Conservation (phyloP, 2,797 vertebrate genomes). For the Semotilus atromaculatus region DNA sequence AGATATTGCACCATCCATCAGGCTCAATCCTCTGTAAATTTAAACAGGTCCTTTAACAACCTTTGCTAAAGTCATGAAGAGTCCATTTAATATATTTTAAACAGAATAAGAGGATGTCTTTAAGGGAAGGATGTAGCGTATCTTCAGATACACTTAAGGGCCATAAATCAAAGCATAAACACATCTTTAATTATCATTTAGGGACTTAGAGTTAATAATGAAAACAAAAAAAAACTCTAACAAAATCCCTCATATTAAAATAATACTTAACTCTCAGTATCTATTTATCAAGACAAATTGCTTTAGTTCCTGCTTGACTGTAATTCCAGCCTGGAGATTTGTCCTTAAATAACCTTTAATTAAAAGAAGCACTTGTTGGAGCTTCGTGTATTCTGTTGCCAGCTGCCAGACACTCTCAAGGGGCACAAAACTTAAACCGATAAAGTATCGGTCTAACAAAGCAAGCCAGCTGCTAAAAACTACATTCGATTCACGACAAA, state of each 20-base stretch:
- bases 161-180: neutral
- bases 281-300: slow-evolving; percentile 30
- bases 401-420: slow-evolving; percentile 20
- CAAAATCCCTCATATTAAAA: slow-evolving; percentile 15
- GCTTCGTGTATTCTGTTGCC: slow-evolving; percentile 7
- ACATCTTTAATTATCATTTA: neutral
- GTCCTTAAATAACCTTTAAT: slow-evolving; percentile 25
- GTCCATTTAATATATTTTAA: neutral
- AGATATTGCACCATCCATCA: slow-evolving; percentile 41
- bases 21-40: slow-evolving; percentile 22
- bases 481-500: slow-evolving; percentile 15
- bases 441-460: slow-evolving; percentile 39
- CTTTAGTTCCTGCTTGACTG: slow-evolving; percentile 6
- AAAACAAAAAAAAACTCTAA: neutral
- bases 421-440: slow-evolving; percentile 36
- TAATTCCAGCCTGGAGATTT: slow-evolving; percentile 21
- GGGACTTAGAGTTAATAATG: neutral
- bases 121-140: slow-evolving; percentile 3
- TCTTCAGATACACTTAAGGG: neutral
- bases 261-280: neutral
- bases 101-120: slow-evolving; percentile 8
- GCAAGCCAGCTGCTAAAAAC: slow-evolving; percentile 27
- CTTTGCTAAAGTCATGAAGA: neutral
- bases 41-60: slow-evolving; percentile 33
- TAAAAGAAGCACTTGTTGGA: slow-evolving; percentile 29